phyloP scores from a whole-genome alignment of 1,140 invertebrate genomes.

The Octopus sinensis region DNA sequence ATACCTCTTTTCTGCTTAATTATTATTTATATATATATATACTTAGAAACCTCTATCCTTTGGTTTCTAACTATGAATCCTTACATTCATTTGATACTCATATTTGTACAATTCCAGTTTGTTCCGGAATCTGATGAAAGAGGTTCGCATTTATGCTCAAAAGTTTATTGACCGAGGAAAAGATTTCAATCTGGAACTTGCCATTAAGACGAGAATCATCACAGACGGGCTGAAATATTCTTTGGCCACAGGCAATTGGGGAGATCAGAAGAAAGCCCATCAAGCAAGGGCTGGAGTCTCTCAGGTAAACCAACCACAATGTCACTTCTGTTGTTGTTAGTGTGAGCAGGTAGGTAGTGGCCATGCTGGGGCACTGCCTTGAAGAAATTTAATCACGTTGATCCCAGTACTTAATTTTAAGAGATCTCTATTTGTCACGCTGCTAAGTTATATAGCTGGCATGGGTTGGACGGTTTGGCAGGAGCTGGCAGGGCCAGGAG shows the following conservation, averaged over 20 bases:
- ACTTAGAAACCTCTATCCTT: too few relatives aligned
- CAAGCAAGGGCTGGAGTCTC: slow-evolving; percentile 90
- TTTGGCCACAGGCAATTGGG: slow-evolving; percentile 98
- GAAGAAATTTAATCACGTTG: too few relatives aligned
- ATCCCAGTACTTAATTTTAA: not conserved
- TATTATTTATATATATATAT: too few relatives aligned
- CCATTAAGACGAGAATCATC: slow-evolving; percentile 96
- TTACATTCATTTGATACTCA: slow-evolving; percentile 68
- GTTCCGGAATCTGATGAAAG: slow-evolving; percentile 56
- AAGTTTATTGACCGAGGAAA: slow-evolving; percentile 98
- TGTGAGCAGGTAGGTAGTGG: too few relatives aligned
- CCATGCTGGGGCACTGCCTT: too few relatives aligned
- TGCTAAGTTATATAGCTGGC: too few relatives aligned
- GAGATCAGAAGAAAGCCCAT: slow-evolving; percentile 99
- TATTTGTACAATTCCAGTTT: slow-evolving; percentile 69
- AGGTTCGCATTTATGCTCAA: slow-evolving; percentile 92
- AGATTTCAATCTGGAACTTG: slow-evolving; percentile 95
- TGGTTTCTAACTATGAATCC: too few relatives aligned
- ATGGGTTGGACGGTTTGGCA: too few relatives aligned
- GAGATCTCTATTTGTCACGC: too few relatives aligned
- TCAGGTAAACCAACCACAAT: slow-evolving; percentile 61
- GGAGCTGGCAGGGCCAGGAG: too few relatives aligned
- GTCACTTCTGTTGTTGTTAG: too few relatives aligned
- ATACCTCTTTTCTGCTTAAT: too few relatives aligned
- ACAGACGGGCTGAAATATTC: slow-evolving; percentile 98